Evolutionary conservation across 2,888 invertebrate species (phyloP).

Genomic region (Reticulitermes lucifugus): DNA sequence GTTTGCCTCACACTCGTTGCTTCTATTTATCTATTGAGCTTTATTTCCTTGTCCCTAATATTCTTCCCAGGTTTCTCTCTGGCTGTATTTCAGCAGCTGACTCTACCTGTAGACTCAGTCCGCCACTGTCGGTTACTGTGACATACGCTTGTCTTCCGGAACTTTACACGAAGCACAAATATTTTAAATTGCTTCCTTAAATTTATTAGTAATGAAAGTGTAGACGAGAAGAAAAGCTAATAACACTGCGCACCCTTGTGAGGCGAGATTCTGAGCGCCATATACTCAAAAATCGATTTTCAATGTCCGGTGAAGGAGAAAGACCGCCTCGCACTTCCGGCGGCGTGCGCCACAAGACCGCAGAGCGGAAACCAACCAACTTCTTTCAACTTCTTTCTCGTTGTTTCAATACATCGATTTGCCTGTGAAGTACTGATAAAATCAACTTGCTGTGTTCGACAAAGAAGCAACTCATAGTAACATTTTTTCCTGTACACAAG

Average conservation of each 20-base stretch:
- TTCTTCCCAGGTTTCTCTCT: background rate
- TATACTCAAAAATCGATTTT: background rate
- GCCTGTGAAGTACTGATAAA: background rate
- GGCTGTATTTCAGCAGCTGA: background rate
- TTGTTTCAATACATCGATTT: background rate
- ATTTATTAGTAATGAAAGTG: too few species aligned
- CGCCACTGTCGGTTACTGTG: too few species aligned
- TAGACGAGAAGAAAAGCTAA: too few species aligned
- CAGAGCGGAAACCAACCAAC: slow-evolving; percentile 1
- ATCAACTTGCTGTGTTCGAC: too few species aligned
- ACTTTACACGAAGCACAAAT: too few species aligned
- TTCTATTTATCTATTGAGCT: background rate
- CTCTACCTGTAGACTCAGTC: too few species aligned
- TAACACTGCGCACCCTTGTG: background rate
- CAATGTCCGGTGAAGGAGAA: background rate
- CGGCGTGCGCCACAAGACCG: background rate
- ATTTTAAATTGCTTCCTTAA: too few species aligned
- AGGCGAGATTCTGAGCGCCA: background rate
- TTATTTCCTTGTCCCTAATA: background rate
- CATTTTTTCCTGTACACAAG: too few species aligned
- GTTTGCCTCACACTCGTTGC: background rate
- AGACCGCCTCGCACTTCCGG: background rate
- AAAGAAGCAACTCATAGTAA: too few species aligned
- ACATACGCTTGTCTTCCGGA: too few species aligned
- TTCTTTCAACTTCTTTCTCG: background rate